These are phyloP conservation scores for Platysternon megacephalum DNA, from an alignment of 2,113 vertebrate genomes.

Conservation along the genomic window DNA sequence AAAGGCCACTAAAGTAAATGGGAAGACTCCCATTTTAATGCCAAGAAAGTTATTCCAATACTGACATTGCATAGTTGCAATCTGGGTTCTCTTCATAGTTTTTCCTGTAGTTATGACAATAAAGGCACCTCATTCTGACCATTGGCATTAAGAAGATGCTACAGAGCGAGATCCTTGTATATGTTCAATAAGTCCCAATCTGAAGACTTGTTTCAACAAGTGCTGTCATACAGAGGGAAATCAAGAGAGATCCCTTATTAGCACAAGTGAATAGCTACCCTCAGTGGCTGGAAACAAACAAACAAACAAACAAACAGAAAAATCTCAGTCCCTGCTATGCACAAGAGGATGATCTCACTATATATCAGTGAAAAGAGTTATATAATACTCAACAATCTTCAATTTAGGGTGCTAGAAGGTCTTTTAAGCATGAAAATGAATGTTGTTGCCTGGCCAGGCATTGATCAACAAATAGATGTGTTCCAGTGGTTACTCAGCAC, in stretches of 20 bases:
- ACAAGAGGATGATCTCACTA: not conserved
- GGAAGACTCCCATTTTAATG: not conserved
- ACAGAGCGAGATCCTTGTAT: not conserved
- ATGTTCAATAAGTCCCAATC: not conserved
- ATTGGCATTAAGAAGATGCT: not conserved
- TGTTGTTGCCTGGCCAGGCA: accelerated
- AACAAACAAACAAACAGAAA: not conserved
- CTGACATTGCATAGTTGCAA: not conserved
- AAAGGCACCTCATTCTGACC: not conserved
- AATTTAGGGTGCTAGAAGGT: accelerated
- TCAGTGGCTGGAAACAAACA: not conserved
- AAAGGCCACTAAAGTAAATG: not conserved
- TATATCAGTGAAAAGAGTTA: not conserved
- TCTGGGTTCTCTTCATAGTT: not conserved
- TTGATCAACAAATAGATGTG: accelerated
- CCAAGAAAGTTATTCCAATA: not conserved
- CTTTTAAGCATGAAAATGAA: not conserved
- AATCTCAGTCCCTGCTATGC: not conserved
- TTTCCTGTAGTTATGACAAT: not conserved
- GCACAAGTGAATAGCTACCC: not conserved
- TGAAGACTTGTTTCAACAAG: not conserved
- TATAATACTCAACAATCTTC: not conserved
- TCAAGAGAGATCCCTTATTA: not conserved
- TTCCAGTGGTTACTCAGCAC: accelerated
- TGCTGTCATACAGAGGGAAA: not conserved